Conservation (phyloP, 2,797 vertebrate species). For the Sparus aurata region DNA sequence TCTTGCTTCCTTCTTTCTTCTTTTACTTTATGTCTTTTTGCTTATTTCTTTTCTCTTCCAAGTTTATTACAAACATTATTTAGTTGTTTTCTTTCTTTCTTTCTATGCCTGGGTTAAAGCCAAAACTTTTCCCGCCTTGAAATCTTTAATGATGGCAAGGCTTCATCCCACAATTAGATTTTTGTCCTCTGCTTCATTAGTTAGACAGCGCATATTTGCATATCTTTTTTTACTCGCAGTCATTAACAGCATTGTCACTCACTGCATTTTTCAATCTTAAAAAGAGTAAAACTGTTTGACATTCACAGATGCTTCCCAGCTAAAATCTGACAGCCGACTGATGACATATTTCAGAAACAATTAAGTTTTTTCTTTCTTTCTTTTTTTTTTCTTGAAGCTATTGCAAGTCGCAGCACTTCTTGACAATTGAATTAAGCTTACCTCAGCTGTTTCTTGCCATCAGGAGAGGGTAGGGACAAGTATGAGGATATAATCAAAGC, state of each 20-base stretch:
- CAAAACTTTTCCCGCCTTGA: background rate
- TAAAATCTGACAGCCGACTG: constrained; percentile 25
- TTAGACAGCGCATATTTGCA: constrained; percentile 19
- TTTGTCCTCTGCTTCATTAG: constrained; percentile 38
- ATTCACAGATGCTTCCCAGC: constrained; percentile 5
- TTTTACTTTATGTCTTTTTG: background rate
- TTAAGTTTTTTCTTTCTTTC: constrained; percentile 1
- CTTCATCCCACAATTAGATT: constrained; percentile 34
- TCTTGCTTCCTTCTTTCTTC: too few relatives aligned
- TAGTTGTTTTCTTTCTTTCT: background rate
- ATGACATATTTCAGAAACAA: constrained; percentile 49
- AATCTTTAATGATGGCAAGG: constrained; percentile 28
- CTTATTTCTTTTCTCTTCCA: background rate
- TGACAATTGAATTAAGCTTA: constrained; percentile 43
- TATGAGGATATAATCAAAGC: constrained; percentile 57
- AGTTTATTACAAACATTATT: too few relatives aligned
- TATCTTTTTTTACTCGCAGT: constrained; percentile 1
- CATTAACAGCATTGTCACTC: background rate
- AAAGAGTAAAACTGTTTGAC: constrained; percentile 26
- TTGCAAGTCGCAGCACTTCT: constrained; percentile 12
- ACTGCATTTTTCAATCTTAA: constrained; percentile 11
- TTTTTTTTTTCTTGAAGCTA: constrained; percentile 13
- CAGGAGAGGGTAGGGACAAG: constrained; percentile 40
- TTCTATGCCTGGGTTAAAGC: constrained; percentile 13
- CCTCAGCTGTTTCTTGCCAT: constrained; percentile 43